phyloP scores from a whole-genome alignment of 1,140 invertebrate genomes.

The Pachyrhynchus sulphureomaculatus region DNA sequence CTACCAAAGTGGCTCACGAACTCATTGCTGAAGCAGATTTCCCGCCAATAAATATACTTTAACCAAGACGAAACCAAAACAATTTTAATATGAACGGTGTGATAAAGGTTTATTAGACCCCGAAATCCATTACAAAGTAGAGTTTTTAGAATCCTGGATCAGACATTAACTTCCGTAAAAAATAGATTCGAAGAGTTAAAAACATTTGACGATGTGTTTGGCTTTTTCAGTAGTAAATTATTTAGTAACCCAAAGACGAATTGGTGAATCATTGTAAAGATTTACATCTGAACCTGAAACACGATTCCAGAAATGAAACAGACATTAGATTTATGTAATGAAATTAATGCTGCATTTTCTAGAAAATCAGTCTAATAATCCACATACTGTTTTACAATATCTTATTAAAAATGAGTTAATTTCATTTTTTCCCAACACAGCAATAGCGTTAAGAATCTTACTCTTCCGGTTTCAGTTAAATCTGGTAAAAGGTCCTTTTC shows the following conservation, averaged over 20 bases:
- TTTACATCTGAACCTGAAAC: neutral
- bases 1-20: too few species aligned
- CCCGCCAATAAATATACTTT: too few species aligned
- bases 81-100: too few species aligned
- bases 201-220: neutral
- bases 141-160: neutral
- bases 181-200: conserved; percentile 6
- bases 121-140: neutral
- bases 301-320: neutral
- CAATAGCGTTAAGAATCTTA: too few species aligned
- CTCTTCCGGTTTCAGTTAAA: too few species aligned
- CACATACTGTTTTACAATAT: neutral
- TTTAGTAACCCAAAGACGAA: neutral
- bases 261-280: too few species aligned
- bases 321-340: neutral
- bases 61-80: too few species aligned
- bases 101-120: too few species aligned
- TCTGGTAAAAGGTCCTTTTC: too few species aligned
- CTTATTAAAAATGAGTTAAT: too few species aligned
- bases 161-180: conserved; percentile 1
- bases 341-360: conserved; percentile 1
- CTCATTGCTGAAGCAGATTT: too few species aligned
- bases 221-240: neutral
- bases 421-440: too few species aligned
- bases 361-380: neutral